Evolutionary conservation across 1,140 invertebrate species (phyloP).

Genomic region (Gyrodactylus bullatarudis): DNA sequence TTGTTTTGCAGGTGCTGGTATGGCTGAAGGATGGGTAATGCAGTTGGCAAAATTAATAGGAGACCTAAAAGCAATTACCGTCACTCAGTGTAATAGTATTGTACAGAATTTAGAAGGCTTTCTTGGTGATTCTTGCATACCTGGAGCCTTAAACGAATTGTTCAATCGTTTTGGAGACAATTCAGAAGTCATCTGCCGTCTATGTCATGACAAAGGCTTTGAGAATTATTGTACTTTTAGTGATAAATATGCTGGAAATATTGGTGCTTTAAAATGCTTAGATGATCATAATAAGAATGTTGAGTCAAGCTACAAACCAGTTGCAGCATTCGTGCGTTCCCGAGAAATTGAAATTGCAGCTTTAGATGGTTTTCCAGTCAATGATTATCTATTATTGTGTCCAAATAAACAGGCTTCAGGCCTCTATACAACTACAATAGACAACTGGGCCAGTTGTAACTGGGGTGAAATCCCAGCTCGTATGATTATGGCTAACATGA

Average conservation of each 20-base stretch:
- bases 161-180: conserved; percentile 67
- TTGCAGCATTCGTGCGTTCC: not conserved
- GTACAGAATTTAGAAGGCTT: conserved; percentile 58
- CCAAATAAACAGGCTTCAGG: conserved; percentile 3
- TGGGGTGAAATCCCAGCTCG: conserved; percentile 40
- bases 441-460: conserved; percentile 17
- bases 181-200: conserved; percentile 38
- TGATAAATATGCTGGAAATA: conserved; percentile 58
- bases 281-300: not conserved
- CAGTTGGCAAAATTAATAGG: conserved; percentile 50
- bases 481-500: conserved; percentile 41
- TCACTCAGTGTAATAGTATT: conserved; percentile 49
- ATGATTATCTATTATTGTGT: conserved; percentile 3
- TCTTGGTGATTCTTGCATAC: conserved; percentile 45
- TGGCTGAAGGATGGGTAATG: conserved; percentile 58
- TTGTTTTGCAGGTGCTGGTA: conserved; percentile 31
- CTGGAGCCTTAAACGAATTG: conserved; percentile 53
- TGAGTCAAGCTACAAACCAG: not conserved
- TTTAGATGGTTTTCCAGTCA: not conserved
- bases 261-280: conserved; percentile 37
- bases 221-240: conserved; percentile 36
- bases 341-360: not conserved
- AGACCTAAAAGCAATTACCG: conserved; percentile 33
- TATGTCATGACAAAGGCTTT: conserved; percentile 34
- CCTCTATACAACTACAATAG: conserved; percentile 8